Evolutionary conservation across 2,888 invertebrate genomes (phyloP), one percentile per base, ranked within the genome.

Genomic region (Papilio demoleus): DNA sequence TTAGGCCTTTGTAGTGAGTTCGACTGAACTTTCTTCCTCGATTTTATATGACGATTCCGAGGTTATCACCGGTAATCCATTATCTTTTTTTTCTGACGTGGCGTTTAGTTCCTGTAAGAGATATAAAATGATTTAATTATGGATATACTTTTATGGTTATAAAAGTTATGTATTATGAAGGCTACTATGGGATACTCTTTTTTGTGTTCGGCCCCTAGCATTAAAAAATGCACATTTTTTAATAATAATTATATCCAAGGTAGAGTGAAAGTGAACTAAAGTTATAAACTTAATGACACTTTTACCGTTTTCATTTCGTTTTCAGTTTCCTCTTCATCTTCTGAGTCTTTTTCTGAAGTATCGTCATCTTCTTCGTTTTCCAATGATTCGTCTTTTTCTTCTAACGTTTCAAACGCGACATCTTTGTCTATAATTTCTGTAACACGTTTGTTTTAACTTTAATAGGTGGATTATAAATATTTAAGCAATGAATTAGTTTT

Each of bases 11-110:
- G 84, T 80, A 31, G 86, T 80, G 68, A 87, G 81, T 86, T 94
- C 94, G 71, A 88, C 92, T 66, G 93, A 92, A 67, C 88, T 93
- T 74, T 94, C 93, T 90, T 95, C 95, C 73, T 95, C 95, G 75
- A 94, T 94, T 90, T 94, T 94, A 82, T 92, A 94, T 27, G 93
- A 94, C 68, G 94, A 84, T 75, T 92, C 94, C 31, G 93, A 93
- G 0, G 90, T 88, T 66, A 92, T 73, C 22, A 86, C 83, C 3
- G 90, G 88, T 1, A 88, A 84, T 6, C 81, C 83, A 38, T 74
- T 76, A 2, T 65, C 58, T 24, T 77, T 75, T 72, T 71, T 76
- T 38, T 40, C 34, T 47, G 24, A 4, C 6, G 68, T 36, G 22
- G 71, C 68, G 12, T 72, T 61, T 17, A 59, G 47, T 19, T 72